Conservation (phyloP, 1,140 invertebrate species). For the Palaemon carinicauda region DNA sequence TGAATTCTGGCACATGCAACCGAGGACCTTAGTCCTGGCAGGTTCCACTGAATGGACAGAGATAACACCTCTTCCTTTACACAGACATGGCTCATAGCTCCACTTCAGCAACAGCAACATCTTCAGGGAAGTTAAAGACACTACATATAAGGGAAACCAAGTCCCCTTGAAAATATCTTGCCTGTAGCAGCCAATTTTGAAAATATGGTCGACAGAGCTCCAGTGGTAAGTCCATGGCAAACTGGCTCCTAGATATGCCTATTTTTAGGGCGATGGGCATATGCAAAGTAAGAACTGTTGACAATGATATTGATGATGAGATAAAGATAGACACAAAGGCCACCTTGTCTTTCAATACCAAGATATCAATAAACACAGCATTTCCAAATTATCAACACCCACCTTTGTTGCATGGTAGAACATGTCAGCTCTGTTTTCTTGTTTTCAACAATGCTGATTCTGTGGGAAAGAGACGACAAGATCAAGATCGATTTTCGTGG, state of each 20-base stretch:
- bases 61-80: no score
- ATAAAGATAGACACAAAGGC: constrained; percentile 13
- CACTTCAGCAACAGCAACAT: no score
- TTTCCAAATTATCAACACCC: neutral
- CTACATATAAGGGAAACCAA: no score
- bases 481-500: neutral
- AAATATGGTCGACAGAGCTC: no score
- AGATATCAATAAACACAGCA: neutral
- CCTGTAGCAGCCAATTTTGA: no score
- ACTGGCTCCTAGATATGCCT: neutral
- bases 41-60: no score
- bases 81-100: no score
- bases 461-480: neutral
- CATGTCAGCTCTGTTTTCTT: neutral
- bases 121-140: no score
- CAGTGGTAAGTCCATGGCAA: neutral
- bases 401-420: constrained; percentile 3
- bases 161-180: no score
- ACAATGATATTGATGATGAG: neutral
- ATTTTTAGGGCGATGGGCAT: neutral
- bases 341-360: constrained; percentile 14
- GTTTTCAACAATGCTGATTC: neutral
- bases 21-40: no score
- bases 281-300: neutral
- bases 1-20: no score